A percentile compares a stretch with the other conserved stretches of the same genome.
phyloP scores from a whole-genome alignment of 2,888 invertebrate species.

The Philhelius pedissequus region DNA sequence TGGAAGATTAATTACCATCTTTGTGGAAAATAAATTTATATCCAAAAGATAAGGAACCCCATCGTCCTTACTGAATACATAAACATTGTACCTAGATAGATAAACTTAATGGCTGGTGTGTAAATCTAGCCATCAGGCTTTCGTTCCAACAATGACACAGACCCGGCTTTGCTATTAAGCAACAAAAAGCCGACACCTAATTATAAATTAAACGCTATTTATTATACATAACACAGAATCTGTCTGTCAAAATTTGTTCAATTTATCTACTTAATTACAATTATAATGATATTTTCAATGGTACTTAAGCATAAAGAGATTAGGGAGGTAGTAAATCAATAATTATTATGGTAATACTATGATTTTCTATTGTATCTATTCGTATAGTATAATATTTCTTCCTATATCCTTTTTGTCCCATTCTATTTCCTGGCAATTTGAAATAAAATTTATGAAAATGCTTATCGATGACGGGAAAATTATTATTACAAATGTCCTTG shows the following conservation, averaged over 20 bases:
- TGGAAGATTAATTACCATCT: constrained; percentile 62
- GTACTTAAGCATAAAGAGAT: not conserved
- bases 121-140: not conserved
- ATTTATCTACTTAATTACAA: constrained; percentile 48
- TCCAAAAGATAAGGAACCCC: constrained; percentile 30
- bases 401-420: constrained; percentile 9
- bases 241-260: constrained; percentile 55
- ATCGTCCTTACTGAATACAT: not conserved
- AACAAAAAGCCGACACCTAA: constrained; percentile 37
- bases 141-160: not conserved
- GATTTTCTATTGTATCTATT: not conserved
- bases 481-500: constrained; percentile 42
- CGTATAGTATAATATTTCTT: not conserved
- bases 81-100: constrained; percentile 6
- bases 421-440: constrained; percentile 41
- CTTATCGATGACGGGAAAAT: constrained; percentile 56
- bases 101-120: constrained; percentile 6
- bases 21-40: constrained; percentile 52
- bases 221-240: constrained; percentile 50
- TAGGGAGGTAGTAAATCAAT: not conserved
- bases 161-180: not conserved
- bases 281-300: not conserved
- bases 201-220: constrained; percentile 60
- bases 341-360: not conserved
- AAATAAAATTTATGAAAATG: constrained; percentile 48